Percentiles rank a stretch among this genome's conserved stretches.
Evolutionary conservation across 1,140 invertebrate species (phyloP).

Genomic region (Drosophila orena): DNA sequence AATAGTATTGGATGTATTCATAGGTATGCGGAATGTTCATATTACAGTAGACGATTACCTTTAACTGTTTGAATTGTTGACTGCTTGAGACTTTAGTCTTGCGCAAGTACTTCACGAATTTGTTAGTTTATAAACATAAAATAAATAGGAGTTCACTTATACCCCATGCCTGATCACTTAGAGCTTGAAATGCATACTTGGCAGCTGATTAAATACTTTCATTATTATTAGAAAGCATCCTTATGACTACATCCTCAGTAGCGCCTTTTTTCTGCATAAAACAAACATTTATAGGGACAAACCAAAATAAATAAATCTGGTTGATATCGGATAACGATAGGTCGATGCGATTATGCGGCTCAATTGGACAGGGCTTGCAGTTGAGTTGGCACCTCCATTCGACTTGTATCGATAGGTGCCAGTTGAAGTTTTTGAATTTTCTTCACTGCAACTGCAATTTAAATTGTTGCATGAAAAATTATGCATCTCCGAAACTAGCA

Average conservation of each 20-base stretch:
- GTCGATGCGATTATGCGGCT: constrained; percentile 4
- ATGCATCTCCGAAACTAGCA: no score
- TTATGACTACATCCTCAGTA: neutral
- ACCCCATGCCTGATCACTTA: neutral
- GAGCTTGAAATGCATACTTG: neutral
- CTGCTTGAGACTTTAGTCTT: neutral
- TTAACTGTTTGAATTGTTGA: neutral
- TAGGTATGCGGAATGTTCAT: no score
- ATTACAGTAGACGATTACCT: neutral
- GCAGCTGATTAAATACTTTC: neutral
- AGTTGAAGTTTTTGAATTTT: neutral
- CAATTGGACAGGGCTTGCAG: neutral
- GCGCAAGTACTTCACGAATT: neutral
- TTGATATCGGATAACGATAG: neutral
- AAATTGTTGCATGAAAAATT: neutral
- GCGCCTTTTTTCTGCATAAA: neutral
- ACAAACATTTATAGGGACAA: constrained; percentile 1
- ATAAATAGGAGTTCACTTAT: neutral
- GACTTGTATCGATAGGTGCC: neutral
- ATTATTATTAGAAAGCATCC: neutral
- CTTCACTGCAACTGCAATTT: neutral
- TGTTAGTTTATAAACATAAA: constrained; percentile 9
- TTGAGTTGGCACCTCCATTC: neutral
- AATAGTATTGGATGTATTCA: neutral
- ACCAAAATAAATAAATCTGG: constrained; percentile 13